These are phyloP conservation scores for Euphydryas editha DNA, from an alignment of 2,888 invertebrate genomes.

Conservation along the genomic window DNA sequence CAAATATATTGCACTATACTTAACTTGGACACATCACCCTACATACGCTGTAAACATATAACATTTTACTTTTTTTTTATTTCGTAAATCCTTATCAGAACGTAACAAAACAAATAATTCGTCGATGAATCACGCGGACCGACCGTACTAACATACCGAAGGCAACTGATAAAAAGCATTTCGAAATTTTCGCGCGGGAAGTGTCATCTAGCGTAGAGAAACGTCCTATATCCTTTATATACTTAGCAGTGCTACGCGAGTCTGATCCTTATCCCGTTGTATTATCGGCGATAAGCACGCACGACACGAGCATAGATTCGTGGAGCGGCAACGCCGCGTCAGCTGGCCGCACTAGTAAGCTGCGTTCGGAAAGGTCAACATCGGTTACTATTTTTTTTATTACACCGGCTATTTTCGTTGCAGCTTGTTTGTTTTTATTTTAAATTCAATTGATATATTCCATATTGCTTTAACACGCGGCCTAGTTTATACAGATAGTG, in stretches of 20 bases:
- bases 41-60: constrained; percentile 3
- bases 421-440: constrained; percentile 47
- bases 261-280: constrained; percentile 52
- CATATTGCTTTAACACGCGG: background rate
- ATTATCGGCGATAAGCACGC: constrained; percentile 76
- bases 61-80: constrained; percentile 2
- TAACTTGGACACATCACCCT: constrained; percentile 15
- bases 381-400: constrained; percentile 76
- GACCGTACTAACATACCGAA: constrained; percentile 56
- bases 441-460: constrained; percentile 19
- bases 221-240: constrained; percentile 78
- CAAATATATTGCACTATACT: constrained; percentile 40
- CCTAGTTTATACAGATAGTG: background rate
- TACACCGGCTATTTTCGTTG: constrained; percentile 70
- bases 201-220: constrained; percentile 64
- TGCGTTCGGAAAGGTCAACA: constrained; percentile 81
- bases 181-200: constrained; percentile 84
- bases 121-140: constrained; percentile 43
- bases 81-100: constrained; percentile 11
- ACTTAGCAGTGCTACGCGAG: constrained; percentile 60
- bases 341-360: constrained; percentile 80
- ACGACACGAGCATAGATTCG: constrained; percentile 58
- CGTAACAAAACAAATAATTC: constrained; percentile 33
- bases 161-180: constrained; percentile 80
- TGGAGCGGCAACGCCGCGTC: constrained; percentile 80